Evolutionary conservation across 2,113 vertebrate genomes (phyloP).

Genomic region (Sorex fumeus): DNA sequence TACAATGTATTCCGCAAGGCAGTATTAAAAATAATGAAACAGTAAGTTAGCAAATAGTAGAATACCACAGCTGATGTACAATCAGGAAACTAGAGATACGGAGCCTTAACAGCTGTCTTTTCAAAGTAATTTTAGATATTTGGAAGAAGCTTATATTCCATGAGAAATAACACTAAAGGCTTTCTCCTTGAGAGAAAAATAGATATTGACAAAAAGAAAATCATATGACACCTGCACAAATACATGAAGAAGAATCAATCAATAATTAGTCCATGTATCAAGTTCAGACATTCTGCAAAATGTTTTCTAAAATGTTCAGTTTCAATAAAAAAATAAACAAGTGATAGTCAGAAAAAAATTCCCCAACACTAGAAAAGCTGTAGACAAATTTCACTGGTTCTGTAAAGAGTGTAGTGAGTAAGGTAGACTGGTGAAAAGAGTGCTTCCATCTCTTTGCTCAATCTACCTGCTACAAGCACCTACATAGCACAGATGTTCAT

Average conservation of each 20-base stretch:
- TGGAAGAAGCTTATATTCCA: not conserved
- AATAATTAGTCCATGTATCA: too few relatives aligned
- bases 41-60: not conserved
- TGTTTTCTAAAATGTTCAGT: not conserved
- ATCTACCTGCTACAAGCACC: too few relatives aligned
- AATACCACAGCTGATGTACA: not conserved
- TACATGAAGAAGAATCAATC: too few relatives aligned
- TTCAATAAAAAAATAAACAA: not conserved
- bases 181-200: not conserved
- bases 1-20: not conserved
- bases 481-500: too few relatives aligned
- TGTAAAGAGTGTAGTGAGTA: too few relatives aligned
- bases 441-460: too few relatives aligned
- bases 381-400: too few relatives aligned
- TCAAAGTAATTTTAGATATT: not conserved
- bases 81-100: not conserved
- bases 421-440: too few relatives aligned
- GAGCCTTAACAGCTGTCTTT: not conserved
- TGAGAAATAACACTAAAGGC: not conserved
- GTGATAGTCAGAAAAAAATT: not conserved
- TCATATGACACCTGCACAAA: too few relatives aligned
- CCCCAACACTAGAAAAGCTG: not conserved
- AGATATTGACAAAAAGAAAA: too few relatives aligned
- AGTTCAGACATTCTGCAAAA: not conserved
- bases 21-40: not conserved